Conservation (phyloP, 35 echinoderm and acorn worm species). For the Lytechinus pictus region DNA sequence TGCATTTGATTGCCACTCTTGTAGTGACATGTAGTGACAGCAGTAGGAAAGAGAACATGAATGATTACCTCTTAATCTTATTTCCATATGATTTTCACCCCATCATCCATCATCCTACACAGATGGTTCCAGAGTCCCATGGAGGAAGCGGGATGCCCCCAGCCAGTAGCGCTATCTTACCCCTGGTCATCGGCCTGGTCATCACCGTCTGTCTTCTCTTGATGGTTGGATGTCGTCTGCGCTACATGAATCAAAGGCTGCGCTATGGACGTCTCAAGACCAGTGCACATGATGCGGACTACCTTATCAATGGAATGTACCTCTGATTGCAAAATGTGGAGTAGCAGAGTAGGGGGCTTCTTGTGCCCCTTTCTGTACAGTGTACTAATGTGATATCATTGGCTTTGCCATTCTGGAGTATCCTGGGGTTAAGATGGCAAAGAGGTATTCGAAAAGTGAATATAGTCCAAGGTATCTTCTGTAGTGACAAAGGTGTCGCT, state of each 20-base stretch:
- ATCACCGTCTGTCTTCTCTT: conserved; percentile 75
- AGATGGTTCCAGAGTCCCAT: not conserved
- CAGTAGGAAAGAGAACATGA: no score
- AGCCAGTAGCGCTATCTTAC: conserved; percentile 74
- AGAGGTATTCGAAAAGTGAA: not conserved
- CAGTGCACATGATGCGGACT: conserved; percentile 93
- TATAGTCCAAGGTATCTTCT: not conserved
- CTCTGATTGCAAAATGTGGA: conserved; percentile 42
- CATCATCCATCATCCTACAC: not conserved
- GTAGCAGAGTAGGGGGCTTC: not conserved
- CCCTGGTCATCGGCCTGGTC: conserved; percentile 73
- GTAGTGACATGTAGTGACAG: no score
- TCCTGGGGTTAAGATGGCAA: not conserved
- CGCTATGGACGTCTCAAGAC: conserved; percentile 83
- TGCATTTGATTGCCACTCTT: no score
- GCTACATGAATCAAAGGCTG: conserved; percentile 86
- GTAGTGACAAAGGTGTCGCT: not conserved
- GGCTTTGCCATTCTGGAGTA: not conserved
- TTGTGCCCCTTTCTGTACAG: not conserved
- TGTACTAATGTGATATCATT: not conserved
- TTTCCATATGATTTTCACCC: not conserved
- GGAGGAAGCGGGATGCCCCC: conserved; percentile 48
- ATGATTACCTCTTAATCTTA: not conserved
- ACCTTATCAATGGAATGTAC: conserved; percentile 97
- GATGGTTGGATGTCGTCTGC: conserved; percentile 84